phyloP scores from a whole-genome alignment of 2,797 vertebrate genomes.

The Pelochelys cantorii region DNA sequence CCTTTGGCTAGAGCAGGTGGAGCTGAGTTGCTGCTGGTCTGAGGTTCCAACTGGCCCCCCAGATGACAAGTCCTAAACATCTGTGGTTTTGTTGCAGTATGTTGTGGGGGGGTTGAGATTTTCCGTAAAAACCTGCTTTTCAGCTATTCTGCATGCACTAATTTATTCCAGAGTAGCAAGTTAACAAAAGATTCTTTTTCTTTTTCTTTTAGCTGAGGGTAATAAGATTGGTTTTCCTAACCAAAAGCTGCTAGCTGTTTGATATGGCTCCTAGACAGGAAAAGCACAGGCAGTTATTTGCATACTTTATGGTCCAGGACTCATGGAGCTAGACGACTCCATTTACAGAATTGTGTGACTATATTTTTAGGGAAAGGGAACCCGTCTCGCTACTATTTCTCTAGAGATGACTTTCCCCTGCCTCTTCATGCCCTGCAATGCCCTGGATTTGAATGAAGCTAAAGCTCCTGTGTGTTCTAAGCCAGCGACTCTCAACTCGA shows the following conservation, averaged over 20 bases:
- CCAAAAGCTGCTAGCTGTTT: not conserved
- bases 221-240: constrained; percentile 7
- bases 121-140: not conserved
- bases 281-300: not conserved
- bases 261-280: not conserved
- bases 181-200: not conserved
- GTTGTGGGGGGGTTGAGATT: not conserved
- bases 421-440: accelerated
- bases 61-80: accelerated
- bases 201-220: not conserved
- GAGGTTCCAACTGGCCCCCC: not conserved
- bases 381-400: not conserved
- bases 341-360: not conserved
- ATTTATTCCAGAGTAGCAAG: not conserved
- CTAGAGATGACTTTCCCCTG: not conserved
- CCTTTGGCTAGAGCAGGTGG: not conserved
- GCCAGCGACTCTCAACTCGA: no score
- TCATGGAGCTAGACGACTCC: not conserved
- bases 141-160: not conserved
- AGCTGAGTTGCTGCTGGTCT: not conserved
- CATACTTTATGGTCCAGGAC: not conserved
- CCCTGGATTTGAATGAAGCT: not conserved
- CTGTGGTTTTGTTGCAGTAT: not conserved
- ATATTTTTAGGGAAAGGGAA: not conserved
- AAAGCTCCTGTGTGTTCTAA: not conserved